Evolutionary conservation across 2,888 invertebrate species (phyloP).

Genomic region (Machimus atricapillus): DNA sequence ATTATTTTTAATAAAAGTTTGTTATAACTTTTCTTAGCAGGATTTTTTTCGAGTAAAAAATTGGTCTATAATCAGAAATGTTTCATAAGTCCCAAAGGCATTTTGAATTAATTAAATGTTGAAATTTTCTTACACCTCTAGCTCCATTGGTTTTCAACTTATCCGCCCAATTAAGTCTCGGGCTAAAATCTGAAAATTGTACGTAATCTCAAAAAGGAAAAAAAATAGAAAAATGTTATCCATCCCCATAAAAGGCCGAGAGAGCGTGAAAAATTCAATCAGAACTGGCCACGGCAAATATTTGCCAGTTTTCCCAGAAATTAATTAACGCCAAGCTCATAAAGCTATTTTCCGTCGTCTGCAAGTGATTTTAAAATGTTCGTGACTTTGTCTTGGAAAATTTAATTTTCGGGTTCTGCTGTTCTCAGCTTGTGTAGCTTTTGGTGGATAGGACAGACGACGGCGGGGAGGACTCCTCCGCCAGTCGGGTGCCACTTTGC

Average conservation of each 20-base stretch:
- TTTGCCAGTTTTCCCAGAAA: constrained; percentile 6
- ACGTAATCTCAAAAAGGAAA: background rate
- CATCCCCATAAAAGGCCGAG: background rate
- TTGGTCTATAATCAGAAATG: background rate
- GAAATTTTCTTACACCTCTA: background rate
- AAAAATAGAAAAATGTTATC: background rate
- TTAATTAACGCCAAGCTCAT: constrained; percentile 18
- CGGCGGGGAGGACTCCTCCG: background rate
- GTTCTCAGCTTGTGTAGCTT: constrained; percentile 4
- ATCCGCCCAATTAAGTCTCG: background rate
- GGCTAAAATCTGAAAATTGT: background rate
- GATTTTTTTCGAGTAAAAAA: background rate
- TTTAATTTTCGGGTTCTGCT: constrained; percentile 16
- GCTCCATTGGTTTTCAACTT: background rate
- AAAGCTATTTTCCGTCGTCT: background rate
- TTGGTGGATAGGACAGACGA: background rate
- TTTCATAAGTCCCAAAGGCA: background rate
- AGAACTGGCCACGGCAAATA: background rate
- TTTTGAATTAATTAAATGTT: background rate
- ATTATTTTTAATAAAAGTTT: too few species aligned
- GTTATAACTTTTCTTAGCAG: too few species aligned
- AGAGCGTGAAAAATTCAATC: constrained; percentile 11
- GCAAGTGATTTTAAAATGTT: constrained; percentile 29
- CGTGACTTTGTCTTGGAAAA: constrained; percentile 21
- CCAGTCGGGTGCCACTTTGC: background rate